These are phyloP conservation scores for Calameuta pallipes DNA, from an alignment of 2,888 invertebrate species.

Conservation along the genomic window DNA sequence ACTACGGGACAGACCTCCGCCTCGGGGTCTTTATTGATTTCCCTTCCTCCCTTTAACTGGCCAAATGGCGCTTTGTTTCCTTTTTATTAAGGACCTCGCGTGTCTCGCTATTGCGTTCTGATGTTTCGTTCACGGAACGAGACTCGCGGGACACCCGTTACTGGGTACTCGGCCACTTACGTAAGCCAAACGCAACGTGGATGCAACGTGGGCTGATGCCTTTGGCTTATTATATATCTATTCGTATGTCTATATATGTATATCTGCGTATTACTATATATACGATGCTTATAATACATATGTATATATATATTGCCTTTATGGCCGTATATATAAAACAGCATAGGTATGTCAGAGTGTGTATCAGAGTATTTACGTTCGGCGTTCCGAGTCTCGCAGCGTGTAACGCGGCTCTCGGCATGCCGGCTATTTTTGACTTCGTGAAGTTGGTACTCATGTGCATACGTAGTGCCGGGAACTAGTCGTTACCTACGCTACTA, in stretches of 20 bases:
- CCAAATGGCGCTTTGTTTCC: not conserved
- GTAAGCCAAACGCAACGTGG: not conserved
- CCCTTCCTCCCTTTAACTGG: not conserved
- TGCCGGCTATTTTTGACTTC: not conserved
- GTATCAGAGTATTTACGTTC: not conserved
- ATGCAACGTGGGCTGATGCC: not conserved
- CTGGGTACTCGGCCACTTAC: not conserved
- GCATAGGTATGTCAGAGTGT: not conserved
- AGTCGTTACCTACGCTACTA: not conserved
- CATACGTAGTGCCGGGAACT: not conserved
- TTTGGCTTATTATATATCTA: not conserved
- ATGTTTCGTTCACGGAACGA: not conserved
- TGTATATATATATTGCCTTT: not conserved
- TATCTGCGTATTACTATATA: too few relatives aligned
- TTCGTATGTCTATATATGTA: not conserved
- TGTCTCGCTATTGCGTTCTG: not conserved
- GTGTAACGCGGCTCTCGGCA: not conserved
- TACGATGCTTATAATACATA: too few relatives aligned
- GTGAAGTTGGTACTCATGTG: not conserved
- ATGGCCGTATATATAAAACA: not conserved
- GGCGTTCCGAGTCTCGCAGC: not conserved
- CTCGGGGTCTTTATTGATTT: not conserved
- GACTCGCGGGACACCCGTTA: not conserved
- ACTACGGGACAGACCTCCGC: not conserved
- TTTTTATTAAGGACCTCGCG: not conserved